These are phyloP conservation scores for Nothocercus nigrocapillus DNA, from an alignment of 2,113 vertebrate species.

Conservation along the genomic window DNA sequence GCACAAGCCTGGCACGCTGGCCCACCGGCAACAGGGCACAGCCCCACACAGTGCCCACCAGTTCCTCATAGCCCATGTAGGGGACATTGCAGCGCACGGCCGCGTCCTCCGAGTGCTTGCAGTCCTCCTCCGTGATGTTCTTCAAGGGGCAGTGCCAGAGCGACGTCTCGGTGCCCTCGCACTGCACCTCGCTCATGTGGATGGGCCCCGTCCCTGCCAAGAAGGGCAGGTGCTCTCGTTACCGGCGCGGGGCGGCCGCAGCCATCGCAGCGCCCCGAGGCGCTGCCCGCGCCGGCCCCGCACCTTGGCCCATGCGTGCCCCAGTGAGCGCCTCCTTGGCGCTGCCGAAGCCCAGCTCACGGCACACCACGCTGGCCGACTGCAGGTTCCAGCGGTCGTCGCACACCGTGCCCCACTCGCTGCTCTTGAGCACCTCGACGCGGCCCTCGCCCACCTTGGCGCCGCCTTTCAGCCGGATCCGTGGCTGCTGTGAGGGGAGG, in stretches of 20 bases:
- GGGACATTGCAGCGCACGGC: constrained; percentile 90
- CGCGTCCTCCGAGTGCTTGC: constrained; percentile 88
- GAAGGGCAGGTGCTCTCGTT: not conserved
- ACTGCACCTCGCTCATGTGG: constrained; percentile 93
- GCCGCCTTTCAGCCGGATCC: constrained; percentile 88
- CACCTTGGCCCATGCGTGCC: constrained; percentile 95
- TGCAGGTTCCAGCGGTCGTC: constrained; percentile 93
- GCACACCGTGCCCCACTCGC: constrained; percentile 94
- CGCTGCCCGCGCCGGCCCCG: not conserved
- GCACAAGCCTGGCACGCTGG: too few species aligned
- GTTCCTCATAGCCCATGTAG: constrained; percentile 88
- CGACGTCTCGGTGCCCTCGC: constrained; percentile 85
- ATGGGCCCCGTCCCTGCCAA: constrained; percentile 89
- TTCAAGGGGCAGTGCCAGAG: constrained; percentile 89
- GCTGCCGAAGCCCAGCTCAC: constrained; percentile 94
- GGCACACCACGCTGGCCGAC: constrained; percentile 93
- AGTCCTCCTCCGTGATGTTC: constrained; percentile 92
- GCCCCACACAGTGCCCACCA: constrained; percentile 73
- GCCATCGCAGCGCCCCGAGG: not conserved
- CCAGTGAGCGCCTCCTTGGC: constrained; percentile 93
- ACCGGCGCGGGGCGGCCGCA: accelerated
- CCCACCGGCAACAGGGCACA: too few species aligned
- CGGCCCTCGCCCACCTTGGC: constrained; percentile 88
- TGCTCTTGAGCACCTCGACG: constrained; percentile 88
- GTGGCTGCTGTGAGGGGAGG: constrained; percentile 67